Evolutionary conservation across 2,888 invertebrate species (phyloP), one percentile per base, ranked within the genome.

Genomic region (Ditula angustiorana): DNA sequence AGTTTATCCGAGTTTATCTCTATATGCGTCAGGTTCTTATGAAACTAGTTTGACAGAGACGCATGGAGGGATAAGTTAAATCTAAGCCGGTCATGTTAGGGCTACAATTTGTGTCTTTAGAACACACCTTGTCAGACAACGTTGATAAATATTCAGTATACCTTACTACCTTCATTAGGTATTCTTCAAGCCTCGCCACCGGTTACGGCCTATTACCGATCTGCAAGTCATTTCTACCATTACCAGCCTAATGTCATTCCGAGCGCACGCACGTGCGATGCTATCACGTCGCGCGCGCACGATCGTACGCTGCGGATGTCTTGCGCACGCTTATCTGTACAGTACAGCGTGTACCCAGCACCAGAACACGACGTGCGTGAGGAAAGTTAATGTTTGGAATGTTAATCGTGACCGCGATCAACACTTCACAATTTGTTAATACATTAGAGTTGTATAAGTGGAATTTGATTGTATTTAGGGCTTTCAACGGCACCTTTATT

Each of bases 121-220:
- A n/a, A n/a, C n/a, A n/a, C n/a, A n/a, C n/a, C n/a, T n/a, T n/a
- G n/a, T n/a, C n/a, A n/a, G n/a, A n/a, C n/a, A n/a, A n/a, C n/a
- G n/a, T n/a, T n/a, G n/a, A n/a, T n/a, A n/a, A n/a, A n/a, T n/a
- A n/a, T n/a, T n/a, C 11, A 10, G 2, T 1, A 10, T 30, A 8
- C 7, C 11, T 30, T 30, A 10, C 2, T 8, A 10, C 11, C 10
- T 30, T 8, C 1, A 30, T 30, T 10, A 30, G 10, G 30, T 10
- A 30, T 30, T 8, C 35, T 35, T n/a, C 35, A n/a, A 35, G 35
- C n/a, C n/a, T n/a, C n/a, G 35, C n/a, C 35, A 3, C 35, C 35
- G 35, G 35, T 35, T n/a, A 35, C 35, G 35, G 35, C 35, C n/a
- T n/a, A 35, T 35, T 35, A 35, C 35, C 35, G 35, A 35, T 35